Evolutionary conservation across 2,113 vertebrate species (phyloP).

Genomic region (Eubucco bourcierii): DNA sequence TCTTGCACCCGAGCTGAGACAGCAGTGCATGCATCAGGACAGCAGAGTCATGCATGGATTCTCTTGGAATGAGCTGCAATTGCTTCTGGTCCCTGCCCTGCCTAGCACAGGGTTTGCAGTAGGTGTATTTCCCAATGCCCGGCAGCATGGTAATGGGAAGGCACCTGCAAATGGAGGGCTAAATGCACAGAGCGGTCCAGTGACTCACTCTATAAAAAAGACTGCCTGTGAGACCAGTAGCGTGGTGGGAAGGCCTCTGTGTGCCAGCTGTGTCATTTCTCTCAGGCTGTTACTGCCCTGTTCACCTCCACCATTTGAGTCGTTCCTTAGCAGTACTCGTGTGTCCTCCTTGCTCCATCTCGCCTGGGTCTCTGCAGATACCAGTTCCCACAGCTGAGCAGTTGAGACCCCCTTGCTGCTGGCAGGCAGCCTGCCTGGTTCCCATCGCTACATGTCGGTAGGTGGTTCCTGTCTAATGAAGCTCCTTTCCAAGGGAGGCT

Average conservation of each 20-base stretch:
- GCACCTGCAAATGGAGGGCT: neutral
- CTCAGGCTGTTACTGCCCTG: neutral
- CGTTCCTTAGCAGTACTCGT: neutral
- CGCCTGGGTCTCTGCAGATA: neutral
- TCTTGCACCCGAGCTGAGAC: neutral
- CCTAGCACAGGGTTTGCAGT: neutral
- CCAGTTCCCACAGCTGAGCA: neutral
- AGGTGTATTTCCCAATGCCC: too few species aligned
- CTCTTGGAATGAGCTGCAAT: neutral
- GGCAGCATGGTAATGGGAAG: accelerated
- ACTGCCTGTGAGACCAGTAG: neutral
- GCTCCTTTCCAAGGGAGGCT: slow-evolving; percentile 20
- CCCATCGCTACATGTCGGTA: slow-evolving; percentile 11
- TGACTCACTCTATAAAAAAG: neutral
- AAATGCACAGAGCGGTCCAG: neutral
- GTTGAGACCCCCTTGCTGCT: neutral
- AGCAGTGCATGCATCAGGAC: neutral
- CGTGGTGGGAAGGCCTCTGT: neutral
- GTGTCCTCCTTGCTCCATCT: neutral
- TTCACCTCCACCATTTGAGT: neutral
- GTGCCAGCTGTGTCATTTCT: neutral
- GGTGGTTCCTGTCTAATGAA: slow-evolving; percentile 32
- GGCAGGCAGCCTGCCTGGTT: slow-evolving; percentile 26
- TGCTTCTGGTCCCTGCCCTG: neutral
- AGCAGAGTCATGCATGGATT: neutral